phyloP scores from a whole-genome alignment of 2,797 vertebrate species.

The Coluber constrictor region DNA sequence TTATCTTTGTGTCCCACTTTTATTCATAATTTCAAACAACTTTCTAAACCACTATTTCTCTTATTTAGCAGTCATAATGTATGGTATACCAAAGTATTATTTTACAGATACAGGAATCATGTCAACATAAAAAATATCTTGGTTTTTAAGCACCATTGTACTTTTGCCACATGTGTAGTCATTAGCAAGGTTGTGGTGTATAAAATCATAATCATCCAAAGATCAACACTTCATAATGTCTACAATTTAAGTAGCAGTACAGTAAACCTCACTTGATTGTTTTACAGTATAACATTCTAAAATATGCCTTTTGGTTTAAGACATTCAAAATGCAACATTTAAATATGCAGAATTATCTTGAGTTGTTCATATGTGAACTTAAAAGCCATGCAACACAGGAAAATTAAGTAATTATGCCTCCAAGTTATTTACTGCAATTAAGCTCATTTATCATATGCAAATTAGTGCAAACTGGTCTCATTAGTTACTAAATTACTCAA shows the following conservation, averaged over 20 bases:
- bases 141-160: constrained; percentile 5
- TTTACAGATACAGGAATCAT: constrained; percentile 10
- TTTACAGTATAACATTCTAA: constrained; percentile 69
- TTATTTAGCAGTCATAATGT: constrained; percentile 1
- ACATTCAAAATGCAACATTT: constrained; percentile 79
- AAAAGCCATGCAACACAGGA: constrained; percentile 85
- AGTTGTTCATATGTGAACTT: constrained; percentile 84
- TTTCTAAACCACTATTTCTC: constrained; percentile 25
- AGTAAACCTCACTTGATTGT: constrained; percentile 62
- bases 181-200: background rate
- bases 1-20: background rate
- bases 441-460: constrained; percentile 88
- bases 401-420: constrained; percentile 88
- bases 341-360: constrained; percentile 83
- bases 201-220: constrained; percentile 5
- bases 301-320: constrained; percentile 73
- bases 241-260: constrained; percentile 52
- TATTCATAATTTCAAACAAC: constrained; percentile 20
- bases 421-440: constrained; percentile 88
- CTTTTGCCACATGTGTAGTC: constrained; percentile 19
- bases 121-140: constrained; percentile 9
- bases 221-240: background rate
- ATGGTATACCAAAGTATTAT: background rate
- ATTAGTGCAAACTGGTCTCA: constrained; percentile 88
- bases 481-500: constrained; percentile 88